Conservation (phyloP, 2,888 invertebrate genomes). For the Kryphioiulus occultus region DNA sequence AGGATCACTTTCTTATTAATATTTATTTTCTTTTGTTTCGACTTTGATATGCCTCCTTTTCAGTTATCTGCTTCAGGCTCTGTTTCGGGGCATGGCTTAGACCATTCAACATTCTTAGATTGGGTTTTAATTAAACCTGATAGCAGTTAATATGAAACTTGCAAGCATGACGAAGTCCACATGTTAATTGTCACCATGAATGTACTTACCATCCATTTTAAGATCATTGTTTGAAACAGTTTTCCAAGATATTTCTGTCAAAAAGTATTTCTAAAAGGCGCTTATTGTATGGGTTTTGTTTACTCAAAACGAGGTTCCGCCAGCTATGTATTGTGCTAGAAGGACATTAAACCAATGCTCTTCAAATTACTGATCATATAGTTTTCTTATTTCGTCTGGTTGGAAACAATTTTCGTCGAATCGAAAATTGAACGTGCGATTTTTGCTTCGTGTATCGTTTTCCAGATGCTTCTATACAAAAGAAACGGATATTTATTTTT, state of each 20-base stretch:
- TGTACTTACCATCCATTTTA: no score
- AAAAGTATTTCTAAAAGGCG: no score
- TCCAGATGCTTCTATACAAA: neutral
- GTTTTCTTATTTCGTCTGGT: neutral
- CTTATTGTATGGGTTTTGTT: no score
- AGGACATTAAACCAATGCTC: neutral
- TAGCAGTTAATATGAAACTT: neutral
- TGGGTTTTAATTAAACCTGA: neutral
- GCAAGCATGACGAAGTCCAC: neutral
- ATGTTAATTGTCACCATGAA: no score
- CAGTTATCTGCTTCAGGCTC: neutral
- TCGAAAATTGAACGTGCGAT: neutral
- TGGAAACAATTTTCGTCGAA: neutral
- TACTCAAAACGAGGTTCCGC: no score
- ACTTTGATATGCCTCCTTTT: neutral
- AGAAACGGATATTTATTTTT: neutral
- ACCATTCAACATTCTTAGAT: neutral
- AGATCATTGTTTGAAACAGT: no score
- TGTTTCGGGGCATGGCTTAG: neutral
- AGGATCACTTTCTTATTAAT: neutral
- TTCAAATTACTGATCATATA: neutral
- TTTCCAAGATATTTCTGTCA: no score
- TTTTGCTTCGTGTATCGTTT: neutral
- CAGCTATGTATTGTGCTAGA: neutral
- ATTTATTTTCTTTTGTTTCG: neutral